These are phyloP conservation scores for Perdita meconis DNA, from an alignment of 2,888 invertebrate genomes.

Conservation along the genomic window DNA sequence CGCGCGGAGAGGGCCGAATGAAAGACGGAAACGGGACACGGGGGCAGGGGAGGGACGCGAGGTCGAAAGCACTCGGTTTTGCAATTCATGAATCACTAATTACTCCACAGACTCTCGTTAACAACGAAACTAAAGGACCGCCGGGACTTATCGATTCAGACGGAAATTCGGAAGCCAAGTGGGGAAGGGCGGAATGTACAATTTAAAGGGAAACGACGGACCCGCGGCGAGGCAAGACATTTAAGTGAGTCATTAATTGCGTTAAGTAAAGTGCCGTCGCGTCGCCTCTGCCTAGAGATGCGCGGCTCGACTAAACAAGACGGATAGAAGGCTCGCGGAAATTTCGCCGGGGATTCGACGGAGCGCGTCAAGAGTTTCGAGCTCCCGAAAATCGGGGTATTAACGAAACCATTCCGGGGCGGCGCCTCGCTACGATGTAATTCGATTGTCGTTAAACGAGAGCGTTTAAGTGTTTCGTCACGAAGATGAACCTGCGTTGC, in stretches of 20 bases:
- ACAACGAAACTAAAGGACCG: constrained; percentile 54
- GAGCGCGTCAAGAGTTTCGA: constrained; percentile 2
- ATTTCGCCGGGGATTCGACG: constrained; percentile 27
- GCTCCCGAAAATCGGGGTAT: constrained; percentile 10
- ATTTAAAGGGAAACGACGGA: constrained; percentile 57
- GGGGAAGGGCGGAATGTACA: constrained; percentile 48
- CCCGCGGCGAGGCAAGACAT: constrained; percentile 63
- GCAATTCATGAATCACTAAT: constrained; percentile 65
- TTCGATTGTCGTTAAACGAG: constrained; percentile 1
- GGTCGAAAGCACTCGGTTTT: constrained; percentile 45
- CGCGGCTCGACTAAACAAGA: constrained; percentile 20
- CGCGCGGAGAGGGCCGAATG: background rate
- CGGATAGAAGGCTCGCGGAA: constrained; percentile 18
- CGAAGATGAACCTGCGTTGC: background rate
- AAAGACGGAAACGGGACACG: background rate
- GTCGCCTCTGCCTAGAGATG: constrained; percentile 31
- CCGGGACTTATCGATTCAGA: constrained; percentile 64
- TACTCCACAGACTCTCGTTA: constrained; percentile 58
- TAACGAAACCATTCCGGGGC: background rate
- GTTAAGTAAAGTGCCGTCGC: constrained; percentile 74
- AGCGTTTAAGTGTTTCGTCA: constrained; percentile 6
- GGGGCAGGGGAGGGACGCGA: background rate
- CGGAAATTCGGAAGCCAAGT: constrained; percentile 44
- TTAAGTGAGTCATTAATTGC: constrained; percentile 77
- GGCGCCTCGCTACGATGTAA: background rate